A percentile compares a stretch with the other conserved stretches of the same genome.
Conservation (phyloP, 1,140 invertebrate species). For the Drosophila ohnishii region DNA sequence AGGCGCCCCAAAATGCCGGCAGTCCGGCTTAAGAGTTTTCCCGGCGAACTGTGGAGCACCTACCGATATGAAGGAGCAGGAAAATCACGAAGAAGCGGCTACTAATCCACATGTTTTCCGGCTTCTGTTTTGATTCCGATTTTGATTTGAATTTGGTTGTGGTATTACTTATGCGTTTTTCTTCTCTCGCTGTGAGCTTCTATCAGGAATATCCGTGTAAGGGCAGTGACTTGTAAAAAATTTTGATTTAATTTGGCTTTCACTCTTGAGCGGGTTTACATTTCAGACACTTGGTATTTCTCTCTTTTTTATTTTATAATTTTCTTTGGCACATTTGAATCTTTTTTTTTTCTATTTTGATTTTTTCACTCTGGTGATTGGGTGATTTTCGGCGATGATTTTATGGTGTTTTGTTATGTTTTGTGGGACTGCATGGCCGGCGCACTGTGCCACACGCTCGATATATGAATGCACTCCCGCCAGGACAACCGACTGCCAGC, state of each 20-base stretch:
- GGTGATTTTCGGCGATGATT: slow-evolving; percentile 15
- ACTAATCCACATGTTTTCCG: slow-evolving; percentile 80
- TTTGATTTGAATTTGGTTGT: slow-evolving; percentile 40
- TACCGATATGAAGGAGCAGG: slow-evolving; percentile 77
- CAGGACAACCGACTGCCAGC: slow-evolving; percentile 67
- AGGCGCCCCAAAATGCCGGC: slow-evolving; percentile 47
- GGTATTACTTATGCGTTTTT: slow-evolving; percentile 26
- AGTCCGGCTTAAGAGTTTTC: slow-evolving; percentile 59
- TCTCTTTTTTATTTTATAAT: neutral
- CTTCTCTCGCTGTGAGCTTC: slow-evolving; percentile 13
- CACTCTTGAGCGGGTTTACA: slow-evolving; percentile 43
- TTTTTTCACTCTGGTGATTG: slow-evolving; percentile 41
- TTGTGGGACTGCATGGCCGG: slow-evolving; percentile 43
- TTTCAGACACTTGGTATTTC: slow-evolving; percentile 38
- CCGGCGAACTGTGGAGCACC: slow-evolving; percentile 42
- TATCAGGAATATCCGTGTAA: slow-evolving; percentile 22
- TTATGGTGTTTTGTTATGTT: slow-evolving; percentile 44
- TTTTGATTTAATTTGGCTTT: slow-evolving; percentile 45
- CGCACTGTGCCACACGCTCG: slow-evolving; percentile 42
- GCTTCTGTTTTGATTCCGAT: slow-evolving; percentile 70
- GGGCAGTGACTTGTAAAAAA: slow-evolving; percentile 39
- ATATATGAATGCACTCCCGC: slow-evolving; percentile 37
- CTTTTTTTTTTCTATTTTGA: slow-evolving; percentile 19
- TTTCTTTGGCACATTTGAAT: slow-evolving; percentile 64
- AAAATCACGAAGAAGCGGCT: slow-evolving; percentile 78